Percentiles rank a stretch among this genome's conserved stretches.
These are phyloP conservation scores for Patella caerulea DNA, from an alignment of 2,888 invertebrate species.

Conservation along the genomic window DNA sequence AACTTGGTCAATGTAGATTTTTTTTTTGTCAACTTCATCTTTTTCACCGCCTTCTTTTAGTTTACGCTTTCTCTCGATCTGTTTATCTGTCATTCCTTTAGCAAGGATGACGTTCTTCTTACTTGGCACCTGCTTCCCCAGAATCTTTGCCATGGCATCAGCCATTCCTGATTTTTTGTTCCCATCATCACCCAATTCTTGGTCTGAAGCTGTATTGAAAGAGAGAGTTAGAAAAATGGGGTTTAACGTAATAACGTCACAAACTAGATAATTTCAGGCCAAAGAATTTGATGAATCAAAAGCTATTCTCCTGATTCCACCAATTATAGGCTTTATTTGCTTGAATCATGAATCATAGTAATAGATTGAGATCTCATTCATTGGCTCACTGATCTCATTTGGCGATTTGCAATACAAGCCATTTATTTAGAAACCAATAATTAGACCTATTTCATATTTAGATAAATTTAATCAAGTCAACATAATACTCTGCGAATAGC, in stretches of 20 bases:
- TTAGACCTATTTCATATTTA: no score
- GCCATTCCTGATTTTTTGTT: conserved; percentile 44
- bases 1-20: neutral
- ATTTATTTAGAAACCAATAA: no score
- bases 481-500: no score
- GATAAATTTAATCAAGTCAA: no score
- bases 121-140: conserved; percentile 44
- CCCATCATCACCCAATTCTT: neutral
- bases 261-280: neutral
- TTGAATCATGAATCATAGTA: no score
- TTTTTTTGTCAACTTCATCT: neutral
- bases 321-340: no score
- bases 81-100: conserved; percentile 50
- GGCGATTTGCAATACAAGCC: no score
- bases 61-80: conserved; percentile 39
- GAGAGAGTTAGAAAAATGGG: neutral
- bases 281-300: no score
- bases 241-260: neutral
- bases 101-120: conserved; percentile 49
- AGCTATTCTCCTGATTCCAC: no score
- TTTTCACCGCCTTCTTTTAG: conserved; percentile 25
- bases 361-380: no score
- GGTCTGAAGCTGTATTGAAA: conserved; percentile 1
- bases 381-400: no score
- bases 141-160: conserved; percentile 52